Base-by-base conservation (phyloP, 1,140 invertebrate species). In the Steinernema feltiae region DNA sequence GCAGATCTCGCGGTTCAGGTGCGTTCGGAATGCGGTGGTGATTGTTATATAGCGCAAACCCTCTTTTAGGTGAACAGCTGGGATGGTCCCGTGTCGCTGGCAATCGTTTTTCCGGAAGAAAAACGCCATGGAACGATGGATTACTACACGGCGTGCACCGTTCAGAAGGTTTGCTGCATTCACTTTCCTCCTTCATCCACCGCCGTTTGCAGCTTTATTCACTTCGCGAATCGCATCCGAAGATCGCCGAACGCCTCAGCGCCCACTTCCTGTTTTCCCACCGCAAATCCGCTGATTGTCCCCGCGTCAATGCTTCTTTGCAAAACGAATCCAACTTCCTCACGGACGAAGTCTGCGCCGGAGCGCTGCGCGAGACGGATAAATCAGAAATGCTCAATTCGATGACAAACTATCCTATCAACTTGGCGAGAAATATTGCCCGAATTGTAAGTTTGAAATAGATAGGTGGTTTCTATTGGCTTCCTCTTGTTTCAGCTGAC, bases 41-140 rank as follows among this genome's bases (percentile, higher is more conserved):
- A 41, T 41, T 41, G 35, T 7, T 7, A 41, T 41, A 7, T 41
- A 41, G 18, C 18, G 7, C 35, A 41, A 41, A 7, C 7, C 35
- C 7, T 41, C 7, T 7, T 73, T 73, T n/a, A 75, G 48, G 73
- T 75, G 17, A 31, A 75, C 29, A 75, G 71, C 48, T 75, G 73
- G 73, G 18, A 75, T 21, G 73, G 29, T 1, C 73, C 73, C 29
- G 73, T 75, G 1, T 75, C 73, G 0, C 48, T 75, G n/a, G 46
- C 73, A 1, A 30, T 75, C 7, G 73, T 63, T 3, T 63, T 75
- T 21, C 48, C 30, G n/a, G 18, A 31, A 0, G 30, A 70, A 24
- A 2, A 69, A 21, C 18, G 7, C 24, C 18, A 29, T 30, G 32
- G 32, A 18, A 21, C 70, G 1, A 72, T 29, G n/a, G 70, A 41